Conservation (phyloP, 2,797 vertebrate genomes). For the Lepilemur septentrionalis region DNA sequence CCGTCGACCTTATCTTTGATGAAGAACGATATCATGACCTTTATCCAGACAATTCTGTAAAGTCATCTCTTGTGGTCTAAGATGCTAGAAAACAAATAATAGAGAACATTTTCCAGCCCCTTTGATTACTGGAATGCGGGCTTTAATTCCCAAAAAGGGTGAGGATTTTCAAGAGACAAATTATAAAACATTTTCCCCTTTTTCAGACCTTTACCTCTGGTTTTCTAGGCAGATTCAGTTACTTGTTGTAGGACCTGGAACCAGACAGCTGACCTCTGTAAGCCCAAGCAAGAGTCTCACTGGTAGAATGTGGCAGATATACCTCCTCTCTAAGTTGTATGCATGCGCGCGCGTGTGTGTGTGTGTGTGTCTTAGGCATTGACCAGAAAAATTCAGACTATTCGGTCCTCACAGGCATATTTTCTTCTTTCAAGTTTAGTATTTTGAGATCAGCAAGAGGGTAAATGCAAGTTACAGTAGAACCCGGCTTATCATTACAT, state of each 20-base stretch:
- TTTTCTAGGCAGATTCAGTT: background rate
- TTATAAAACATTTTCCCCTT: background rate
- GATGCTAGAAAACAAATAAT: background rate
- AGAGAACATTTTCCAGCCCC: background rate
- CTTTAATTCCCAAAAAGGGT: background rate
- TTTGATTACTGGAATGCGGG: background rate
- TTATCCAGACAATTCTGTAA: background rate
- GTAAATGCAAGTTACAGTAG: constrained; percentile 49
- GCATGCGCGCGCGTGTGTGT: background rate
- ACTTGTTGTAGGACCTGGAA: constrained; percentile 7
- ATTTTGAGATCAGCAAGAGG: constrained; percentile 60
- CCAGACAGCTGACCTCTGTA: background rate
- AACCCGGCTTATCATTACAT: constrained; percentile 56
- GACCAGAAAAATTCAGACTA: constrained; percentile 36
- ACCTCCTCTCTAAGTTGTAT: background rate
- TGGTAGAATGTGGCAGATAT: background rate
- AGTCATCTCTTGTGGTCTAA: background rate
- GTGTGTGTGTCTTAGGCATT: background rate
- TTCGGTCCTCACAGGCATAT: constrained; percentile 39
- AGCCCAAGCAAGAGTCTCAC: background rate
- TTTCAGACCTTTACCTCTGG: background rate
- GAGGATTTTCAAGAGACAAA: background rate
- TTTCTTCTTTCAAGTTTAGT: constrained; percentile 59
- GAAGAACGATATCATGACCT: background rate
- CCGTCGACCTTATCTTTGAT: background rate